A percentile compares a stretch with the other conserved stretches of the same genome.
These are phyloP conservation scores for Drosophila neutralis DNA, from an alignment of 2,888 invertebrate genomes.

Conservation along the genomic window DNA sequence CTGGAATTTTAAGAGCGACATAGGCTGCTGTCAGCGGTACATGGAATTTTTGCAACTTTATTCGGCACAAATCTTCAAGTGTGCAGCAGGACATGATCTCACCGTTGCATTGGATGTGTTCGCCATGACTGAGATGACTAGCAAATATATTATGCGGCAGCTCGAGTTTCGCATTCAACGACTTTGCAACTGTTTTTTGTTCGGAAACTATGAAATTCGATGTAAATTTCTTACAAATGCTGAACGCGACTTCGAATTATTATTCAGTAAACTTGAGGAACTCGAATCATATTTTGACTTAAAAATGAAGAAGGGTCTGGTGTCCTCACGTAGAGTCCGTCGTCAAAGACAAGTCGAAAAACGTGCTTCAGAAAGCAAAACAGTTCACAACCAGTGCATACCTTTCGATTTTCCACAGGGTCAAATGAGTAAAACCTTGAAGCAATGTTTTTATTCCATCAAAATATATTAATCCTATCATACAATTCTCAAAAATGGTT, in stretches of 20 bases:
- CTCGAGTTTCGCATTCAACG: constrained; percentile 82
- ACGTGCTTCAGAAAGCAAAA: not conserved
- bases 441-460: constrained; percentile 65
- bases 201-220: constrained; percentile 69
- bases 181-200: constrained; percentile 79
- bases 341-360: constrained; percentile 23
- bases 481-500: not conserved
- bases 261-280: constrained; percentile 78
- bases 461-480: constrained; percentile 26
- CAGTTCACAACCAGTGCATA: constrained; percentile 63
- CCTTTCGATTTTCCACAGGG: constrained; percentile 72
- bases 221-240: constrained; percentile 78
- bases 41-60: constrained; percentile 77
- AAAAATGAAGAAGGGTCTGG: constrained; percentile 68
- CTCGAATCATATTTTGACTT: constrained; percentile 81
- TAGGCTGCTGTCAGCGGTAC: constrained; percentile 71
- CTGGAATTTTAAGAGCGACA: constrained; percentile 60
- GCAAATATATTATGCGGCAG: constrained; percentile 77
- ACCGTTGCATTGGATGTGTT: constrained; percentile 75
- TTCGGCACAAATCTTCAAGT: constrained; percentile 75
- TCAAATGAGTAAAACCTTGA: constrained; percentile 70
- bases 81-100: constrained; percentile 65
- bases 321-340: constrained; percentile 37
- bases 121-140: constrained; percentile 76
- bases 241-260: constrained; percentile 75